These are phyloP conservation scores for Pseudomyrmex flavicornis DNA, from an alignment of 1,140 invertebrate genomes.

Conservation along the genomic window DNA sequence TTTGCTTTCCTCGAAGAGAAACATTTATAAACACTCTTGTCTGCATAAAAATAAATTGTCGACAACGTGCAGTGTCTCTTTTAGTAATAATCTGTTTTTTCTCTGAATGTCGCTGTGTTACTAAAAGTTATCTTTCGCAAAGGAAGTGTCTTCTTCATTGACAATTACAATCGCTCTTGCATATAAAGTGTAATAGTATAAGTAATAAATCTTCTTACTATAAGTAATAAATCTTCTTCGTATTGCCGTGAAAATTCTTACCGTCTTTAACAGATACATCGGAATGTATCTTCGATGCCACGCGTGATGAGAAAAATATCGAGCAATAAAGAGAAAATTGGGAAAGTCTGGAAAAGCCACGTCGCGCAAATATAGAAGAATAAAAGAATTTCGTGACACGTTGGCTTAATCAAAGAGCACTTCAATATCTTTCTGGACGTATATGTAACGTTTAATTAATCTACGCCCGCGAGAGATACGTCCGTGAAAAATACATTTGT, in stretches of 20 bases:
- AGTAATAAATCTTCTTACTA: background rate
- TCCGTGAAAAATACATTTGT: constrained; percentile 40
- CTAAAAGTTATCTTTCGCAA: constrained; percentile 20
- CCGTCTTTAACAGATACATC: background rate
- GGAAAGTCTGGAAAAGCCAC: background rate
- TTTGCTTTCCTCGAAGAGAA: background rate
- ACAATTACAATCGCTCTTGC: background rate
- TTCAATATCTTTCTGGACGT: constrained; percentile 2
- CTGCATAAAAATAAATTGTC: constrained; percentile 6
- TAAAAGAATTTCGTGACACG: constrained; percentile 22
- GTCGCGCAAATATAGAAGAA: background rate
- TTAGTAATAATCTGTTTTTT: background rate
- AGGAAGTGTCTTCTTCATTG: background rate
- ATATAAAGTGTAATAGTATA: background rate
- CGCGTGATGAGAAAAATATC: background rate
- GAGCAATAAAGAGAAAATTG: constrained; percentile 10
- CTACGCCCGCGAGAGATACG: constrained; percentile 24
- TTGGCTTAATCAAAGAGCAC: constrained; percentile 44
- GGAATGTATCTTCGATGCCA: constrained; percentile 3
- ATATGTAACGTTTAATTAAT: constrained; percentile 48
- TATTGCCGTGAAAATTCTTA: background rate
- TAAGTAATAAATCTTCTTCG: background rate
- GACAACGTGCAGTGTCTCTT: background rate
- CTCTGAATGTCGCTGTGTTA: constrained; percentile 15
- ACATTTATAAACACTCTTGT: background rate